Evolutionary conservation across 2,113 vertebrate genomes (phyloP).

Genomic region (Paramormyrops kingsleyae): DNA sequence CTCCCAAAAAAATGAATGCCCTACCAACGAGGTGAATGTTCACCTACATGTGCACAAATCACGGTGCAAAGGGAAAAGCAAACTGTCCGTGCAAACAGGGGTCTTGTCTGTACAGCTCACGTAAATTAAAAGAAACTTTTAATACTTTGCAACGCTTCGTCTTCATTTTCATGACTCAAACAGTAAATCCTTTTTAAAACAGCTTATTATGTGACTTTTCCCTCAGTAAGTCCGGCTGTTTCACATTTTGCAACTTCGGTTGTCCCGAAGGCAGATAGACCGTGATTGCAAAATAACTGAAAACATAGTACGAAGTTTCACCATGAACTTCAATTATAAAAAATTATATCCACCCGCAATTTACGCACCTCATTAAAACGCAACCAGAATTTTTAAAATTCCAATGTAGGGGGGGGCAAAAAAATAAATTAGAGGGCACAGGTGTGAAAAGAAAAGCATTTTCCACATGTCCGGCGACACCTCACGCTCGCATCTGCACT

Average conservation of each 20-base stretch:
- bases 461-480: constrained; percentile 7
- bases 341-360: not conserved
- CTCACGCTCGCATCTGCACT: constrained; percentile 8
- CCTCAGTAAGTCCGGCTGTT: not conserved
- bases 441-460: not conserved
- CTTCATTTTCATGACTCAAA: not conserved
- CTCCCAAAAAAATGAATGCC: not conserved
- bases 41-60: not conserved
- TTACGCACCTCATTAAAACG: not conserved
- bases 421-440: not conserved
- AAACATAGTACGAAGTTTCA: not conserved
- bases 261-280: not conserved
- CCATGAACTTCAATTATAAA: not conserved
- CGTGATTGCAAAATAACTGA: not conserved
- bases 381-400: not conserved
- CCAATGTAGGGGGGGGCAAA: not conserved
- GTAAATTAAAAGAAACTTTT: not conserved
- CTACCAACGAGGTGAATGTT: not conserved
- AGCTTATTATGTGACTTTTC: not conserved
- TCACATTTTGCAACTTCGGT: not conserved
- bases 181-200: not conserved
- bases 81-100: not conserved
- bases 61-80: not conserved
- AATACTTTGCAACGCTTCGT: not conserved
- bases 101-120: not conserved